Evolutionary conservation across 1,140 invertebrate genomes (phyloP).

Genomic region (Drosophila lacertosa): DNA sequence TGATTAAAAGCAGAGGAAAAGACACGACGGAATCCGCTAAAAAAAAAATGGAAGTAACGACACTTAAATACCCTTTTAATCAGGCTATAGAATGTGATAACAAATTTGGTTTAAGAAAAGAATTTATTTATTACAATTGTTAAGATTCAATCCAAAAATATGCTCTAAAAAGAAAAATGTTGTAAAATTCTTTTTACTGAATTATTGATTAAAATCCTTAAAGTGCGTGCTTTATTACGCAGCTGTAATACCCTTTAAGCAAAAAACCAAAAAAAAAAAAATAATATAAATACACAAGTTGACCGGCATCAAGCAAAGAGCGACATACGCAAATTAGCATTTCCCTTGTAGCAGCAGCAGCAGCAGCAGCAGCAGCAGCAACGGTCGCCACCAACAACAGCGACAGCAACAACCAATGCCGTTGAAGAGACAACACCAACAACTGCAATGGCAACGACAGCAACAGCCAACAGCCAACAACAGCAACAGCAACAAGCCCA

Average conservation of each 20-base stretch:
- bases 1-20: constrained; percentile 63
- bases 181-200: background rate
- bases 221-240: background rate
- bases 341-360: constrained; percentile 70
- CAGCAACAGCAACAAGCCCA: constrained; percentile 36
- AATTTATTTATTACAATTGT: background rate
- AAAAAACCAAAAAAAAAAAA: no score
- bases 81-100: background rate
- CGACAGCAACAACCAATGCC: no score
- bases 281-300: no score
- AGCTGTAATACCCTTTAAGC: constrained; percentile 44
- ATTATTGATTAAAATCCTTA: background rate
- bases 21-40: constrained; percentile 7
- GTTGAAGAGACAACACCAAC: constrained; percentile 21
- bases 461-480: constrained; percentile 37
- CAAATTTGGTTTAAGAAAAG: background rate
- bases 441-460: constrained; percentile 17
- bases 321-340: constrained; percentile 80
- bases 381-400: constrained; percentile 23
- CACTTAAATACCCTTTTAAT: constrained; percentile 20
- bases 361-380: constrained; percentile 54
- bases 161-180: background rate
- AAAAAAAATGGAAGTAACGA: constrained; percentile 10
- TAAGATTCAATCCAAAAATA: no score
- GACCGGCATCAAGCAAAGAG: constrained; percentile 53